Conservation (phyloP, 2,113 vertebrate genomes). For the Campylomormyrus tamandua region DNA sequence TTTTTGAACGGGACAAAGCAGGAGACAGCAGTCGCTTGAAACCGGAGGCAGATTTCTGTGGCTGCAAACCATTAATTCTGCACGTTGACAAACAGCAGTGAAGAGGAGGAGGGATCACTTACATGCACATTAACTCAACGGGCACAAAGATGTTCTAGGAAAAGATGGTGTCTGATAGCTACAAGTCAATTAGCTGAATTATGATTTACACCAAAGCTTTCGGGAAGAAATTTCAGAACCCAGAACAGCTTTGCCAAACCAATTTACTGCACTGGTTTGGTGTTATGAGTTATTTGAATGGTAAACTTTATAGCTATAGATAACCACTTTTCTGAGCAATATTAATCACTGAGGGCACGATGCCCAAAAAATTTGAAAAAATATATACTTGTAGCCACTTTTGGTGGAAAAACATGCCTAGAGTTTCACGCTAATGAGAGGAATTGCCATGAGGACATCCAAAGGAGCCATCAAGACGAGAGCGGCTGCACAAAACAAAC, state of each 20-base stretch:
- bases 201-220: background rate
- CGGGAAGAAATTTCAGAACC: background rate
- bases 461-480: background rate
- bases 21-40: background rate
- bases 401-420: background rate
- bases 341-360: background rate
- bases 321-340: background rate
- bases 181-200: background rate
- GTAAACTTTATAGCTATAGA: background rate
- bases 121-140: background rate
- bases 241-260: background rate
- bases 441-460: background rate
- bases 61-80: background rate
- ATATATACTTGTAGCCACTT: background rate
- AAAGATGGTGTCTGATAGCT: background rate
- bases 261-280: background rate
- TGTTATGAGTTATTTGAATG: background rate
- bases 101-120: background rate
- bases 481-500: background rate
- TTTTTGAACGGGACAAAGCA: background rate
- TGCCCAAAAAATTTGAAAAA: background rate
- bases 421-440: background rate
- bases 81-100: background rate
- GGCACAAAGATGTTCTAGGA: background rate
- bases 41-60: background rate